Conservation (phyloP, 2,888 invertebrate genomes). For the Diogma glabrata region DNA sequence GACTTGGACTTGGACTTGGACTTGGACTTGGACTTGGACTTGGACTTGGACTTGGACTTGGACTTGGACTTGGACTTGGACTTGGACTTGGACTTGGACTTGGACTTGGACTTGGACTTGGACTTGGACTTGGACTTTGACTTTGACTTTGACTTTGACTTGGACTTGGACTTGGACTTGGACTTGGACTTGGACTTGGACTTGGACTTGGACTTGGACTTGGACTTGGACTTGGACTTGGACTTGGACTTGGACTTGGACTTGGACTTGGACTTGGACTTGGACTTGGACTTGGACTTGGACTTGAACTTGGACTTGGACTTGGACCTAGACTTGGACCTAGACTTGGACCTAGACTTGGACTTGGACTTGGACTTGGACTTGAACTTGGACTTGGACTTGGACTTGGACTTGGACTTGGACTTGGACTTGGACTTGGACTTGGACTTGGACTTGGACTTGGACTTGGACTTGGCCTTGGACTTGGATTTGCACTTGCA, state of each 20-base stretch:
- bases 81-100: slow-evolving; percentile 9
- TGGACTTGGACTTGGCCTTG: slow-evolving; percentile 7
- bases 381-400: slow-evolving; percentile 10
- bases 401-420: slow-evolving; percentile 8
- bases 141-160: not conserved
- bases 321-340: slow-evolving; percentile 4
- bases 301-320: slow-evolving; percentile 8
- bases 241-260: slow-evolving; percentile 10
- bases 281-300: slow-evolving; percentile 10
- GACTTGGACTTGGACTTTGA: slow-evolving; percentile 10
- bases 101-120: slow-evolving; percentile 10
- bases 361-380: slow-evolving; percentile 6
- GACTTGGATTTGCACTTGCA: not conserved
- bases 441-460: slow-evolving; percentile 10
- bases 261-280: slow-evolving; percentile 10
- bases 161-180: not conserved
- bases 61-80: slow-evolving; percentile 10
- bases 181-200: slow-evolving; percentile 9
- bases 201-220: slow-evolving; percentile 10
- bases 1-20: slow-evolving; percentile 11
- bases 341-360: not conserved
- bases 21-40: slow-evolving; percentile 11
- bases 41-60: slow-evolving; percentile 11
- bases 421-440: slow-evolving; percentile 9
- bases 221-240: slow-evolving; percentile 11